phyloP scores from a whole-genome alignment of 2,797 vertebrate species.

The Ctenopoma multispine region DNA sequence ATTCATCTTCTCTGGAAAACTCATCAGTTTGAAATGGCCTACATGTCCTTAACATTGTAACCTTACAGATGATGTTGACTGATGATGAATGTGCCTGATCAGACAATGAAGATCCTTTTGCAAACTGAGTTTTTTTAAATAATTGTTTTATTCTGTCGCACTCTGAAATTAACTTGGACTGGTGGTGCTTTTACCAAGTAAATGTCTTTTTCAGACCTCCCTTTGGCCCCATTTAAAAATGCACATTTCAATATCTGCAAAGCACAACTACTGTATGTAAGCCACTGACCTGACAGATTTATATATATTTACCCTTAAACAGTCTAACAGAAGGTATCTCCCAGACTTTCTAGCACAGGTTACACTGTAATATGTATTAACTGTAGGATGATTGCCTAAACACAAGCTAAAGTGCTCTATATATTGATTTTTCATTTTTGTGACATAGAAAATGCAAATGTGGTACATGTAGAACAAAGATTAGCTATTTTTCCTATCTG shows the following conservation, averaged over 20 bases:
- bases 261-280: constrained; percentile 57
- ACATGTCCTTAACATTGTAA: constrained; percentile 13
- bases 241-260: constrained; percentile 35
- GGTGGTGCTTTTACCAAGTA: background rate
- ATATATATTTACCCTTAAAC: background rate
- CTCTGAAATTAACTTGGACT: constrained; percentile 26
- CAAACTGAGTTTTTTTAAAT: background rate
- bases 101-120: background rate
- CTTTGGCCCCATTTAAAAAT: background rate
- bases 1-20: constrained; percentile 9
- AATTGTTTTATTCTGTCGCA: background rate
- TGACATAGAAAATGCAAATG: constrained; percentile 52
- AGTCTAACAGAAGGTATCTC: constrained; percentile 5
- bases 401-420: constrained; percentile 63
- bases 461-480: constrained; percentile 61
- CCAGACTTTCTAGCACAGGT: constrained; percentile 35
- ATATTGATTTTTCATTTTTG: constrained; percentile 32
- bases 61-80: constrained; percentile 1
- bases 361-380: constrained; percentile 24
- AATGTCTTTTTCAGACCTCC: background rate
- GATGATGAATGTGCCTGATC: constrained; percentile 19
- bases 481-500: constrained; percentile 67
- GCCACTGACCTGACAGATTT: constrained; percentile 5
- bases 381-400: constrained; percentile 37
- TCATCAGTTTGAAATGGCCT: constrained; percentile 3